A percentile compares a stretch with the other conserved stretches of the same genome.
phyloP scores from a whole-genome alignment of 2,888 invertebrate species.

The Platycnemis pennipes region DNA sequence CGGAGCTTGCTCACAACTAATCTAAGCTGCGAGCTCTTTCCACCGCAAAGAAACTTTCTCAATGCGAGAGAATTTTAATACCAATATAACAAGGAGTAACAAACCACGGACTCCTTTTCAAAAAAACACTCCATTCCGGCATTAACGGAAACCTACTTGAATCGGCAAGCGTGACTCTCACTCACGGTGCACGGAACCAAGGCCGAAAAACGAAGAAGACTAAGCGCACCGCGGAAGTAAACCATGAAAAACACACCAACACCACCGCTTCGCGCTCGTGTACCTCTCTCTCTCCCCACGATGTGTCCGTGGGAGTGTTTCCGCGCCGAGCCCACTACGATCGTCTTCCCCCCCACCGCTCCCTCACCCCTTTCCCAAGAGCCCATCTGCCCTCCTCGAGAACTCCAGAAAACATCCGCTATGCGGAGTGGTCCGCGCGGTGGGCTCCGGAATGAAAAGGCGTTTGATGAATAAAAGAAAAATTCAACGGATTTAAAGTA shows the following conservation, averaged over 20 bases:
- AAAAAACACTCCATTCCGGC: too few species aligned
- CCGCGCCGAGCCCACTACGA: neutral
- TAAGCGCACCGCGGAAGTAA: neutral
- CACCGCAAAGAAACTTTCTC: too few species aligned
- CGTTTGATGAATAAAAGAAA: conserved; percentile 26
- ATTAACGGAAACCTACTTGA: neutral
- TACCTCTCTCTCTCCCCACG: neutral
- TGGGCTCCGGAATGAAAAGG: neutral
- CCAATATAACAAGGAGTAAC: too few species aligned
- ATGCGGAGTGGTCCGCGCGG: neutral
- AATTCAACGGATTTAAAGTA: neutral
- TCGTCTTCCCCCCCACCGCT: neutral
- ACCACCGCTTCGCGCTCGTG: neutral
- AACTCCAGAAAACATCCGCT: neutral
- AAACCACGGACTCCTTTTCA: too few species aligned
- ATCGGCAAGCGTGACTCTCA: neutral
- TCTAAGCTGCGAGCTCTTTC: too few species aligned
- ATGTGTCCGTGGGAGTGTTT: neutral
- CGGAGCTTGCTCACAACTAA: too few species aligned
- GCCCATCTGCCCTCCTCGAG: neutral
- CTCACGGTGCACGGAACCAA: neutral
- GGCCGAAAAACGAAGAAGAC: neutral
- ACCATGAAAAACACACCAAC: too few species aligned
- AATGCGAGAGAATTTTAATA: too few species aligned
- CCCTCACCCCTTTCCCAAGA: neutral